A percentile compares a stretch with the other conserved stretches of the same genome.
These are phyloP conservation scores for Ganaspis brasiliensis DNA, from an alignment of 2,888 invertebrate species.

Conservation along the genomic window DNA sequence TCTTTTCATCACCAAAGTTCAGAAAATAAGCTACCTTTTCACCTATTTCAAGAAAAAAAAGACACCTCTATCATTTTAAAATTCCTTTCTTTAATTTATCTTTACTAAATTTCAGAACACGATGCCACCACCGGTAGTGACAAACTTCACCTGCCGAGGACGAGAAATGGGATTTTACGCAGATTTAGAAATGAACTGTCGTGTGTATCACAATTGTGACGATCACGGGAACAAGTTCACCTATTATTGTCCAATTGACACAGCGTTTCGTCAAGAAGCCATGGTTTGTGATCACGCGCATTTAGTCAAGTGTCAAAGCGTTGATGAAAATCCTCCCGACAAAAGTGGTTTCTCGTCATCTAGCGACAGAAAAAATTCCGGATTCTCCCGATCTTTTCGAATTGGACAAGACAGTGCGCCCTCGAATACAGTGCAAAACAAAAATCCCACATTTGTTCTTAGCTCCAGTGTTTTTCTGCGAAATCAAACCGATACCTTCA, in stretches of 20 bases:
- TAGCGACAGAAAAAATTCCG: not conserved
- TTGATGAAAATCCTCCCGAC: not conserved
- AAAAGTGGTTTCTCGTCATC: slow-evolving; percentile 1
- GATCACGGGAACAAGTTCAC: slow-evolving; percentile 77
- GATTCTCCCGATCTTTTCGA: slow-evolving; percentile 54
- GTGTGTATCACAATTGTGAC: slow-evolving; percentile 75
- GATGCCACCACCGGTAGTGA: slow-evolving; percentile 64
- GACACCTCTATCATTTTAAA: no score
- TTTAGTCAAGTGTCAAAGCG: slow-evolving; percentile 70
- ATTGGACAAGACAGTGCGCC: slow-evolving; percentile 51
- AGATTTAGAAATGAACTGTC: slow-evolving; percentile 70
- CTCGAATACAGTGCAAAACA: slow-evolving; percentile 34
- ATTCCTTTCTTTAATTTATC: no score
- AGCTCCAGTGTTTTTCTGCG: slow-evolving; percentile 64
- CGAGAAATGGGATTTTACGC: slow-evolving; percentile 74
- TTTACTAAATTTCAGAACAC: slow-evolving; percentile 73
- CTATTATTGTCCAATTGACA: slow-evolving; percentile 74
- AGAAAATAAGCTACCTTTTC: no score
- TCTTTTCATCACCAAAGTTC: no score
- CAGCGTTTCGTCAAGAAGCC: slow-evolving; percentile 76
- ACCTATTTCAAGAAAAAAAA: no score
- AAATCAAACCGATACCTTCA: slow-evolving; percentile 36
- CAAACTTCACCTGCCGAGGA: slow-evolving; percentile 70
- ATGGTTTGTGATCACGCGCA: slow-evolving; percentile 76
- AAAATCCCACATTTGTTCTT: slow-evolving; percentile 62